Evolutionary conservation across 2,888 invertebrate genomes (phyloP), one percentile per base, ranked within the genome.

Genomic region (Cheilosia scutellata): DNA sequence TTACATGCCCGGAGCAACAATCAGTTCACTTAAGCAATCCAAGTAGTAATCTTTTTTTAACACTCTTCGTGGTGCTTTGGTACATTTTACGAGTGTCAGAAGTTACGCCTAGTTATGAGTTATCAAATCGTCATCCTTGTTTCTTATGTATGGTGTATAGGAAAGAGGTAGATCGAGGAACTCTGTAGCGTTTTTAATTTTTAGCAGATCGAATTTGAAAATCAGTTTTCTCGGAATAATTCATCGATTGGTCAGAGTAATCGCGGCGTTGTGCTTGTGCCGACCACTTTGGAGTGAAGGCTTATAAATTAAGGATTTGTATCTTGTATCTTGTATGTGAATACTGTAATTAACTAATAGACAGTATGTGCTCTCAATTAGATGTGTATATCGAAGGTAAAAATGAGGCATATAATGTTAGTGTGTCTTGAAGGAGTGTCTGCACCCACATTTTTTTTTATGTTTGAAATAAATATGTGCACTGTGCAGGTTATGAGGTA

Each of bases 21-120:
- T 78, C 49, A 57, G 49, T 57, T 63, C 63, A 71, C 63, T 78
- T 47, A 63, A 63, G 62, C 62, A 70, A 63, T 63, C 37, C 37
- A 49, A 51, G 70, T 9, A 78, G 53, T 76, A 20, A 60, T 58
- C 58, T 57, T 25, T 9, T 25, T 20, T 49, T 7, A 16, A 16
- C n/a, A 29, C 16, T 11, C 53, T 29, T 71, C 66, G 60, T 57
- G 68, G 70, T 65, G 40, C 49, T 74, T 79, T 74, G 44, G 63
- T 40, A n/a, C 49, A 57, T 89, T 91, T 91, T 89, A 90, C 88
- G 90, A 89, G 88, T 88, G 87, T 89, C 88, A 88, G 89, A 88
- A 89, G 91, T 88, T 89, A 90, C 89, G 90, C 90, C 91, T 91
- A 88, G 90, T 91, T 91, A 91, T 91, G 89, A 91, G 89, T 89